phyloP scores from a whole-genome alignment of 2,888 invertebrate genomes.

The Sesia bembeciformis region DNA sequence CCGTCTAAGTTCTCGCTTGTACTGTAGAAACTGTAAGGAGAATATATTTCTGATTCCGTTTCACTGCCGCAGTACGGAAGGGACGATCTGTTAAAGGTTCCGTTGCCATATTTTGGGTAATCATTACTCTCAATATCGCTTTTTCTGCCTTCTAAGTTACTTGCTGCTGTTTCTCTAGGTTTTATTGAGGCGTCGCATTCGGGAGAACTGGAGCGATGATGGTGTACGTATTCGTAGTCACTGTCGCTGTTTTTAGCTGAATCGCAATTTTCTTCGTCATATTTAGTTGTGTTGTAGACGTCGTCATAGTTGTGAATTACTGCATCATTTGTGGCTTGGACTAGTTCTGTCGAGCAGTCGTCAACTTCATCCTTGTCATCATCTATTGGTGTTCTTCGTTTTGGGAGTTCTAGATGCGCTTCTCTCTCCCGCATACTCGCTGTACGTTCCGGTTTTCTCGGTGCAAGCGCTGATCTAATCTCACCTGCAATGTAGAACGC shows the following conservation, averaged over 20 bases:
- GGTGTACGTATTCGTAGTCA: constrained; percentile 78
- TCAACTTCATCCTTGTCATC: constrained; percentile 71
- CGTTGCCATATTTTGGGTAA: constrained; percentile 76
- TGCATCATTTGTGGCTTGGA: constrained; percentile 62
- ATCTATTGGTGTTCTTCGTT: constrained; percentile 60
- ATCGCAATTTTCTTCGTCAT: constrained; percentile 59
- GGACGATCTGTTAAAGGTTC: constrained; percentile 77
- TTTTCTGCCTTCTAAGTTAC: constrained; percentile 41
- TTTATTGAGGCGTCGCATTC: constrained; percentile 78
- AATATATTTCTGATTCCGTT: constrained; percentile 87
- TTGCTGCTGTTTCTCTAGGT: constrained; percentile 38
- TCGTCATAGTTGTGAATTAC: constrained; percentile 67
- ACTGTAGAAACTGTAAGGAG: constrained; percentile 85
- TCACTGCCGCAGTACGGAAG: constrained; percentile 89
- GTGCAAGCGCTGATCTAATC: constrained; percentile 86
- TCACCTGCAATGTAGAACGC: constrained; percentile 74
- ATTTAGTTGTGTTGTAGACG: constrained; percentile 61
- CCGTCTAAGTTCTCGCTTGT: constrained; percentile 73
- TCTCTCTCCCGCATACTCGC: constrained; percentile 89
- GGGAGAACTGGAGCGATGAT: constrained; percentile 79
- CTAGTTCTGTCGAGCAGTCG: constrained; percentile 55
- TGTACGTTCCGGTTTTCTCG: constrained; percentile 88
- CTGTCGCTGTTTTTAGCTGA: constrained; percentile 74
- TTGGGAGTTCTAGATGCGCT: constrained; percentile 76
- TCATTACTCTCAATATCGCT: constrained; percentile 48